phyloP scores from a whole-genome alignment of 1,140 invertebrate genomes.

The Drosophila ercepeae region DNA sequence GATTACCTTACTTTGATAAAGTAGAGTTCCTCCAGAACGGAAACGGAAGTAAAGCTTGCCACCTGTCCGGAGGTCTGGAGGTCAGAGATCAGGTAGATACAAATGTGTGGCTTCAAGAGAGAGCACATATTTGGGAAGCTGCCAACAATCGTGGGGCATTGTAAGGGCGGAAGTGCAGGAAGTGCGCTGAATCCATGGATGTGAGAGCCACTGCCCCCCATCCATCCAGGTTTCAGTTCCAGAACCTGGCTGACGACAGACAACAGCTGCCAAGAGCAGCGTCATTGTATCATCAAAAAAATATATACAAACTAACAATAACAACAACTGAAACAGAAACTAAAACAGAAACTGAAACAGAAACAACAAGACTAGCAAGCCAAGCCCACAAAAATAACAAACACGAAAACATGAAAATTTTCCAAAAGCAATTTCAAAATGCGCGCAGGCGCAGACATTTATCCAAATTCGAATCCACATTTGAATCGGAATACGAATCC shows the following conservation, averaged over 20 bases:
- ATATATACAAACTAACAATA: constrained; percentile 42
- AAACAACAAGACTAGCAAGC: constrained; percentile 56
- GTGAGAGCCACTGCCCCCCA: background rate
- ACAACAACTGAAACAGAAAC: too few species aligned
- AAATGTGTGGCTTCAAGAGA: background rate
- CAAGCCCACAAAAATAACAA: constrained; percentile 76
- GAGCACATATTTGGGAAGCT: constrained; percentile 68
- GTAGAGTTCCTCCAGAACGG: constrained; percentile 10
- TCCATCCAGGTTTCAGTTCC: constrained; percentile 4
- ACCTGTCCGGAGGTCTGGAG: constrained; percentile 41
- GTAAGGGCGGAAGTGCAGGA: constrained; percentile 65
- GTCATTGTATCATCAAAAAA: constrained; percentile 81
- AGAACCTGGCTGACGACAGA: constrained; percentile 40
- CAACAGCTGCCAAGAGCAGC: constrained; percentile 81
- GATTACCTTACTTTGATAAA: background rate
- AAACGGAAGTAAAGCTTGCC: constrained; percentile 41
- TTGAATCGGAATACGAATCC: too few species aligned
- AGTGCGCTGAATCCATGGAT: constrained; percentile 53
- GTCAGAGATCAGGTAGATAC: constrained; percentile 47
- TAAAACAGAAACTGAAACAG: too few species aligned
- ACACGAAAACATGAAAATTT: constrained; percentile 58
- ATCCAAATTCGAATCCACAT: background rate
- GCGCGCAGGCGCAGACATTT: constrained; percentile 65
- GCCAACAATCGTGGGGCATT: constrained; percentile 67
- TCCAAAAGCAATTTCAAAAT: constrained; percentile 61